Evolutionary conservation across 2,113 vertebrate genomes (phyloP).

Genomic region (Boleophthalmus pectinirostris): DNA sequence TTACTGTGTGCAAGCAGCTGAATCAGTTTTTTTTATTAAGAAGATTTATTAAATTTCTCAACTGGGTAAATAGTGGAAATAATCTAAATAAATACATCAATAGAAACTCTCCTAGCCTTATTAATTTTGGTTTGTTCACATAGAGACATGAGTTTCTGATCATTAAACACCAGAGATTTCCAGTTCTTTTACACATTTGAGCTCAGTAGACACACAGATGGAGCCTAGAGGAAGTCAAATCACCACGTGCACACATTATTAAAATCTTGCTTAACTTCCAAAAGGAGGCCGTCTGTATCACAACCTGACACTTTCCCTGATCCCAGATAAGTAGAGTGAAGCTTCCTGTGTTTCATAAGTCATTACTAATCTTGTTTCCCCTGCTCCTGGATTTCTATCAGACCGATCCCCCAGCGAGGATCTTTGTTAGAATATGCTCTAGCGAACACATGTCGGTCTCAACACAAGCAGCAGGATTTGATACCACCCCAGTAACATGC

Average conservation of each 20-base stretch:
- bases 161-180: not conserved
- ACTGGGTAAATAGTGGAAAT: too few species aligned
- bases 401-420: constrained; percentile 11
- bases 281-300: not conserved
- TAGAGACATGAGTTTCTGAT: not conserved
- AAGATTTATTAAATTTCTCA: too few species aligned
- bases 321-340: not conserved
- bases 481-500: not conserved
- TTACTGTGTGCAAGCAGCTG: too few species aligned
- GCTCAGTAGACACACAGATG: not conserved
- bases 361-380: not conserved
- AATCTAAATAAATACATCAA: too few species aligned
- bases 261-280: not conserved
- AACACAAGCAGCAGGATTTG: constrained; percentile 15
- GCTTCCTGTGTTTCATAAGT: not conserved
- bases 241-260: not conserved
- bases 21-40: too few species aligned
- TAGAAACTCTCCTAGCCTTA: too few species aligned
- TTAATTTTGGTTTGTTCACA: too few species aligned
- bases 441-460: not conserved
- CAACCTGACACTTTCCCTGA: not conserved
- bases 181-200: not conserved
- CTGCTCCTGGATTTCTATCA: constrained; percentile 8
- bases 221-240: not conserved
- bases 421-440: not conserved